A percentile compares a stretch with the other conserved stretches of the same genome.
Evolutionary conservation across 2,797 vertebrate genomes (phyloP).

Genomic region (Gymnothorax javanicus): DNA sequence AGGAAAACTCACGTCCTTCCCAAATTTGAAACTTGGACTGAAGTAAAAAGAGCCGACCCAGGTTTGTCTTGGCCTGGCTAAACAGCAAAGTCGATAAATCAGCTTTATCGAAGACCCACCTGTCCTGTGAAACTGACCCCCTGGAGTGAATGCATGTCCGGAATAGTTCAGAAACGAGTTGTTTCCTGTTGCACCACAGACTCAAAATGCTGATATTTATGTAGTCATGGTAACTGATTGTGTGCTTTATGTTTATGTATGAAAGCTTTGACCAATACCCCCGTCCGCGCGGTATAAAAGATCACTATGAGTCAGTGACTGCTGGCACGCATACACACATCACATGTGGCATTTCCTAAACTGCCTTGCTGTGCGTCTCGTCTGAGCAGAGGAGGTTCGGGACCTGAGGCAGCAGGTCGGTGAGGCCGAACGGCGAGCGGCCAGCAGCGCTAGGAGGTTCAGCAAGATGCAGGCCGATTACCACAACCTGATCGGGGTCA

Average conservation of each 20-base stretch:
- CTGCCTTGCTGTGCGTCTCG: slow-evolving; percentile 25
- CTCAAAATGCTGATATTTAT: no score
- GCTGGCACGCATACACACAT: no score
- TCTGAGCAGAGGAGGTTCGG: slow-evolving; percentile 61
- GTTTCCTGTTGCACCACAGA: no score
- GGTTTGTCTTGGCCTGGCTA: no score
- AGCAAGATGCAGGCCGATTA: slow-evolving; percentile 86
- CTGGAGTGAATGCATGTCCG: not conserved
- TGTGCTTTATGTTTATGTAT: not conserved
- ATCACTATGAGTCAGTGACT: no score
- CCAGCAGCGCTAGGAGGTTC: slow-evolving; percentile 75
- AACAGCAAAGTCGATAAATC: no score
- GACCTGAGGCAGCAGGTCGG: slow-evolving; percentile 81
- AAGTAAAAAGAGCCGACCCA: no score
- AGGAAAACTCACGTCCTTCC: no score
- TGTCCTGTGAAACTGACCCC: not conserved
- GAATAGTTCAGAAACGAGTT: not conserved
- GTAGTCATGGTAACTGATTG: not conserved
- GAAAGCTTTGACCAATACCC: no score
- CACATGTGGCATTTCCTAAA: not conserved
- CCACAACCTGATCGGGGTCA: slow-evolving; percentile 86
- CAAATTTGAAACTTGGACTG: no score
- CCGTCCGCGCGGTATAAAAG: no score
- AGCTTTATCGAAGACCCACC: no score
- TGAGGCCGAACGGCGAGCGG: slow-evolving; percentile 78